Conservation (phyloP, 2,113 vertebrate species). For the Rhynchomys soricoides region DNA sequence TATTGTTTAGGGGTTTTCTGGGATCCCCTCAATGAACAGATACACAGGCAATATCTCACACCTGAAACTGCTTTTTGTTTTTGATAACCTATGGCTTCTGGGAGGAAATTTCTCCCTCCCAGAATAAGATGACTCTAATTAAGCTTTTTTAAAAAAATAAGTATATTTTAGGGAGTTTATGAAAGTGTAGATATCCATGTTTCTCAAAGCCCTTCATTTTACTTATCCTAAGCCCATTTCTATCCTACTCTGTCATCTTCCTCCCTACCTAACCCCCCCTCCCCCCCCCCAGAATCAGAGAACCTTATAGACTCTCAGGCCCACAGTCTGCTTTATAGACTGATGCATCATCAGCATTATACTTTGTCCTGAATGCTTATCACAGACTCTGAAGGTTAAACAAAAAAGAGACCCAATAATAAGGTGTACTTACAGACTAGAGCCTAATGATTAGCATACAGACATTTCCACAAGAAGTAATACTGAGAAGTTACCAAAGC, state of each 20-base stretch:
- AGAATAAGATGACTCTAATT: not conserved
- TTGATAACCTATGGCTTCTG: not conserved
- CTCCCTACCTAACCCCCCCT: not conserved
- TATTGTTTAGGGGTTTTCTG: not conserved
- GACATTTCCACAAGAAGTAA: not conserved
- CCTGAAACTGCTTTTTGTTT: not conserved
- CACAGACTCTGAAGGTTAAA: not conserved
- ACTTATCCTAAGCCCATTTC: too few relatives aligned
- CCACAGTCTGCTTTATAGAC: not conserved
- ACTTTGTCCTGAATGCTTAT: slow-evolving; percentile 1
- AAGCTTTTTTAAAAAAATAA: not conserved
- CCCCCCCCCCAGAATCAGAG: not conserved
- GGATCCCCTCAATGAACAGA: not conserved
- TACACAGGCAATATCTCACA: not conserved
- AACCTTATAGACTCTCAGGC: not conserved
- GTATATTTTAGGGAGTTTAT: not conserved
- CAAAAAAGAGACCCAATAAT: not conserved
- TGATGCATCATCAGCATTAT: not conserved
- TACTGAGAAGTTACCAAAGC: not conserved
- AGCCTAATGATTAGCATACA: not conserved
- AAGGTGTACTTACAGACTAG: not conserved
- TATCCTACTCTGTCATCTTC: not conserved
- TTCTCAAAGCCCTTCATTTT: not conserved
- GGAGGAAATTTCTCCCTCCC: not conserved
- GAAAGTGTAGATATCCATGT: not conserved